A percentile compares a stretch with the other conserved stretches of the same genome.
Evolutionary conservation across 2,797 vertebrate genomes (phyloP).

Genomic region (Enteromius unitaeniatus): DNA sequence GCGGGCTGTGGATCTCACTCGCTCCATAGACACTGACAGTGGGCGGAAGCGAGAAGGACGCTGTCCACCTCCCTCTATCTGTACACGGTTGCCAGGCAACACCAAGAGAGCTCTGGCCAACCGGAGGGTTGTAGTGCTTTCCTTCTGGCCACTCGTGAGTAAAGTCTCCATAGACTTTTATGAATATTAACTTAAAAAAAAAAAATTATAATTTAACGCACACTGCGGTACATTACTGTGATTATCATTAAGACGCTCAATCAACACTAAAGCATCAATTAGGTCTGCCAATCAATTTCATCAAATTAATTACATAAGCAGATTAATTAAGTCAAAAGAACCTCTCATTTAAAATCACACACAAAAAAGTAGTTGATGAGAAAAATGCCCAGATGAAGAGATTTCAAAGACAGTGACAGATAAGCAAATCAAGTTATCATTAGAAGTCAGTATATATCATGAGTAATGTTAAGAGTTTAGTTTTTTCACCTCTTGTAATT

Average conservation of each 20-base stretch:
- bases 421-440: background rate
- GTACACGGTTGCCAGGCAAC: conserved; percentile 83
- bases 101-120: conserved; percentile 71
- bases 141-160: conserved; percentile 71
- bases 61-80: conserved; percentile 65
- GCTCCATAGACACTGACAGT: conserved; percentile 32
- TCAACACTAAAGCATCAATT: conserved; percentile 2
- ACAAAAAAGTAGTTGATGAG: background rate
- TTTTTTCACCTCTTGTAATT: background rate
- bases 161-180: conserved; percentile 45
- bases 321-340: background rate
- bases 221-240: background rate
- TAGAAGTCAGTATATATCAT: background rate
- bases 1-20: conserved; percentile 27
- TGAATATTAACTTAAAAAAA: conserved; percentile 28
- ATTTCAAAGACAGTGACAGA: background rate
- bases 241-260: background rate
- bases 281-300: background rate
- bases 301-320: conserved; percentile 7
- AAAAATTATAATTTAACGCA: background rate
- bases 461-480: background rate
- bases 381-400: background rate
- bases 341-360: background rate
- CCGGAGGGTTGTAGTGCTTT: conserved; percentile 75
- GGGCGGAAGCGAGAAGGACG: conserved; percentile 70